A percentile compares a stretch with the other conserved stretches of the same genome.
These are phyloP conservation scores for Metopolophium dirhodum DNA, from an alignment of 1,140 invertebrate genomes.

Conservation along the genomic window DNA sequence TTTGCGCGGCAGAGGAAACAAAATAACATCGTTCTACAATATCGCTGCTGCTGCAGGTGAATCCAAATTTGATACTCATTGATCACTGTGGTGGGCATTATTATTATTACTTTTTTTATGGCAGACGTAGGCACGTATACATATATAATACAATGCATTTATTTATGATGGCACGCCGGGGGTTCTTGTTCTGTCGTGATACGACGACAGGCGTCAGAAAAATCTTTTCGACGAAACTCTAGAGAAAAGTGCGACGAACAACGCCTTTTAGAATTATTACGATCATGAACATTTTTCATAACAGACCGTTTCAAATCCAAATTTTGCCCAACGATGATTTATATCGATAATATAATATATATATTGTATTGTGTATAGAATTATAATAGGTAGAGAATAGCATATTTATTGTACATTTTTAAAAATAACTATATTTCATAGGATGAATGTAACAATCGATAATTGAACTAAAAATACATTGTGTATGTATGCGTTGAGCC, in stretches of 20 bases:
- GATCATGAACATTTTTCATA: not conserved
- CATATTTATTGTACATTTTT: not conserved
- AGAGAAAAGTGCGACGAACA: not conserved
- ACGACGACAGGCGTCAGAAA: not conserved
- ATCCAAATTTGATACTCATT: not conserved
- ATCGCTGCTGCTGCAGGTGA: slow-evolving; percentile 3
- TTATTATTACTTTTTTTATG: not conserved
- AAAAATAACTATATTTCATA: slow-evolving; percentile 15
- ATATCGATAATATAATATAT: not conserved
- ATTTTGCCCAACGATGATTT: not conserved
- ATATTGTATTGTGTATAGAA: not conserved
- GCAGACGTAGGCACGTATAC: not conserved
- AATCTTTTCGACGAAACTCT: not conserved
- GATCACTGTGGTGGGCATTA: not conserved
- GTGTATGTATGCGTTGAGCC: not conserved
- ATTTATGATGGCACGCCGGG: not conserved
- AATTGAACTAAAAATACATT: not conserved
- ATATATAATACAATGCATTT: not conserved
- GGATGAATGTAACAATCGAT: not conserved
- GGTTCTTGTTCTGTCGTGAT: not conserved
- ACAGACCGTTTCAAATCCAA: not conserved
- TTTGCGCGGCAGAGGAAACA: not conserved
- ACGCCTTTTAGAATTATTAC: not conserved
- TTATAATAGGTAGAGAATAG: not conserved
- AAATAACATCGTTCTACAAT: not conserved